Evolutionary conservation across 35 echinoderm and acorn worm species (phyloP).

Genomic region (Ophioderma brevispina): DNA sequence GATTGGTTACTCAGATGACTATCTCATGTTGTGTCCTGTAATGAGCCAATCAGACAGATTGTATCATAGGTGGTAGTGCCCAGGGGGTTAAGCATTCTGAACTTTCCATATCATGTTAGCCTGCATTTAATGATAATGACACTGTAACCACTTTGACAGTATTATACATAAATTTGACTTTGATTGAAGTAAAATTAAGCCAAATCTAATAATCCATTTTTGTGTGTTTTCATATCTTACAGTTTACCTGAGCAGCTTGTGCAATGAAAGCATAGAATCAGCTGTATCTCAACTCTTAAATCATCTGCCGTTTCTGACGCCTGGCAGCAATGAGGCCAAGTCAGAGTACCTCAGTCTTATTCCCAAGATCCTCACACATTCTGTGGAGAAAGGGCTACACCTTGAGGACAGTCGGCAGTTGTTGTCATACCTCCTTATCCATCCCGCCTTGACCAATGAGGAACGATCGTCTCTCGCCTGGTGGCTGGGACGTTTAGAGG

Average conservation of each 20-base stretch:
- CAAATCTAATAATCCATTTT: no score
- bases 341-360: conserved; percentile 90
- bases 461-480: conserved; percentile 82
- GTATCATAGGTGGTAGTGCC: no score
- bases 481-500: conserved; percentile 82
- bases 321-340: conserved; percentile 82
- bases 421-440: conserved; percentile 91
- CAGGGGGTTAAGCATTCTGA: no score
- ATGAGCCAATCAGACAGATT: no score
- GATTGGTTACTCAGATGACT: no score
- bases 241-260: conserved; percentile 86
- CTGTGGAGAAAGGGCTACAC: conserved; percentile 75
- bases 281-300: conserved; percentile 82
- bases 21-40: no score
- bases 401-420: conserved; percentile 86
- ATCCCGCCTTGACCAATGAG: conserved; percentile 91
- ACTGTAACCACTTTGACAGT: no score
- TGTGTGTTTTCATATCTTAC: no score
- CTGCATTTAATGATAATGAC: no score
- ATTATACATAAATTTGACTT: no score
- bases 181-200: no score
- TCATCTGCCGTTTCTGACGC: conserved; percentile 90
- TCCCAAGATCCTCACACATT: conserved; percentile 81
- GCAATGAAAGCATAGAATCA: conserved; percentile 75
- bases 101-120: no score